A percentile compares a stretch with the other conserved stretches of the same genome.
Conservation (phyloP, 2,113 vertebrate genomes). For the Phalacrocorax pelagicus region DNA sequence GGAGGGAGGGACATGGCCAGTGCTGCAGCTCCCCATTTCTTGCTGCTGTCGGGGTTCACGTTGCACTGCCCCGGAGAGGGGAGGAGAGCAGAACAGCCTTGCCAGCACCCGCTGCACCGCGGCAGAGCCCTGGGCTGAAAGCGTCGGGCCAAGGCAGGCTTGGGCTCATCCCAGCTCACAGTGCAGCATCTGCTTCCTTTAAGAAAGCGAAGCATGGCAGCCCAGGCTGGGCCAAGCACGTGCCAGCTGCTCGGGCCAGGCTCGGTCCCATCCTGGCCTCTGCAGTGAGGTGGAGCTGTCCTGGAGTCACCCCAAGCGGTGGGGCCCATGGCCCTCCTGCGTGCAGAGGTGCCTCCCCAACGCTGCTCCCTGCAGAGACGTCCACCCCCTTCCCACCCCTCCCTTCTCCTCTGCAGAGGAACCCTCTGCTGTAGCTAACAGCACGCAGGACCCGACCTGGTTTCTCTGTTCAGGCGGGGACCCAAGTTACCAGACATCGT, state of each 20-base stretch:
- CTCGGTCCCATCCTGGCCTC: accelerated
- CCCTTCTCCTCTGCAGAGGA: not conserved
- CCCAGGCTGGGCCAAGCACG: not conserved
- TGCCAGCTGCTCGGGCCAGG: not conserved
- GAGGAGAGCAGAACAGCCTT: not conserved
- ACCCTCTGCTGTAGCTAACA: accelerated
- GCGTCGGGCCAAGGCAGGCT: not conserved
- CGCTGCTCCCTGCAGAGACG: not conserved
- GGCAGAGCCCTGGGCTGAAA: not conserved
- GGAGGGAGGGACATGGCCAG: not conserved
- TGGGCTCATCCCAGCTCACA: too few relatives aligned
- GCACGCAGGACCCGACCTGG: not conserved
- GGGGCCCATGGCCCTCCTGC: accelerated
- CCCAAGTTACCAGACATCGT: not conserved
- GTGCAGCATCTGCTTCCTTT: not conserved
- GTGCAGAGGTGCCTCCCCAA: not conserved
- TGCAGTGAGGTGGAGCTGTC: not conserved
- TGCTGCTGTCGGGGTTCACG: not conserved
- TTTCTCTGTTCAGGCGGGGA: not conserved
- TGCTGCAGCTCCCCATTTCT: not conserved
- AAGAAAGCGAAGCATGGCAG: not conserved
- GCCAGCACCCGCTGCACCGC: accelerated
- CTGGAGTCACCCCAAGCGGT: accelerated
- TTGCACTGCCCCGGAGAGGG: too few relatives aligned
- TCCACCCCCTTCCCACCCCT: not conserved